Evolutionary conservation across 1,140 invertebrate genomes (phyloP).

Genomic region (Drosophila kanapiae): DNA sequence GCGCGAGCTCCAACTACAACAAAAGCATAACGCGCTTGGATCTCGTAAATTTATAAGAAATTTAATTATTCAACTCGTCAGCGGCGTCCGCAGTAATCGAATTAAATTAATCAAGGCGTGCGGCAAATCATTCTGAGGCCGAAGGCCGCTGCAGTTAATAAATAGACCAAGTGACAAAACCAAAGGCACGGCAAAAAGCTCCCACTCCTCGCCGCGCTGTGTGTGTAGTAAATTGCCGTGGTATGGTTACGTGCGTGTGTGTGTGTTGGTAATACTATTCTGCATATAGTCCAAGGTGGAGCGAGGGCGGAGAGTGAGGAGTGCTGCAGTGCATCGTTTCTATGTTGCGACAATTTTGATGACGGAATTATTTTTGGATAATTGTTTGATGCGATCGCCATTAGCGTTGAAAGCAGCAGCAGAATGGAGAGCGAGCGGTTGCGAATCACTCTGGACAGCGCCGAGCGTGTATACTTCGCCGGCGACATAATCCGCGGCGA

Average conservation of each 20-base stretch:
- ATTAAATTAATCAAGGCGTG: conserved; percentile 29
- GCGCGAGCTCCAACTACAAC: conserved; percentile 33
- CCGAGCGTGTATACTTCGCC: conserved; percentile 76
- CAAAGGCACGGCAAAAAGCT: conserved; percentile 38
- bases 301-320: not conserved
- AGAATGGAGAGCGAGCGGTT: conserved; percentile 82
- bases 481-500: conserved; percentile 80
- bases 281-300: conserved; percentile 32
- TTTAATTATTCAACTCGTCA: conserved; percentile 37
- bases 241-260: conserved; percentile 10
- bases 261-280: conserved; percentile 24
- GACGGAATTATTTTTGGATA: conserved; percentile 76
- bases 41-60: conserved; percentile 47
- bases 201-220: conserved; percentile 17
- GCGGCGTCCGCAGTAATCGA: conserved; percentile 12
- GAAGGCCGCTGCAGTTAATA: conserved; percentile 3
- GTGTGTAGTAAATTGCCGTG: conserved; percentile 28
- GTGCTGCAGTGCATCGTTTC: conserved; percentile 31
- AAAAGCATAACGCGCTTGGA: conserved; percentile 42
- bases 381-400: conserved; percentile 61
- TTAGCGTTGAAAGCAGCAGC: conserved; percentile 19
- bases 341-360: conserved; percentile 68
- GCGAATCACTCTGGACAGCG: conserved; percentile 77
- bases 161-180: conserved; percentile 6
- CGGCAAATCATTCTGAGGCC: conserved; percentile 23